Conservation (phyloP, 2,888 invertebrate genomes). For the Pogonocherus hispidulus region DNA sequence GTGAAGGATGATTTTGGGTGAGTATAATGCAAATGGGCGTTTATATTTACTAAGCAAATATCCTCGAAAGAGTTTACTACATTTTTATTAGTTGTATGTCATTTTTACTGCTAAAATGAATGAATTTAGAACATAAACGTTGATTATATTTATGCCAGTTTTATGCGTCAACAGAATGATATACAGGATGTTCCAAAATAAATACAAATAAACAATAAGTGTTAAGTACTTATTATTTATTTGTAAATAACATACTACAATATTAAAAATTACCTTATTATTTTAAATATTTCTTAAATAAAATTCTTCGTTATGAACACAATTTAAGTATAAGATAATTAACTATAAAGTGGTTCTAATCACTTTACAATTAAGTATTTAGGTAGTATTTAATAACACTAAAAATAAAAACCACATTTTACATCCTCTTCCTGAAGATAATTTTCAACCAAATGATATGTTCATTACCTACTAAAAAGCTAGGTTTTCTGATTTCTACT, state of each 20-base stretch:
- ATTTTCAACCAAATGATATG: not conserved
- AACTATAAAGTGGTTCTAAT: too few species aligned
- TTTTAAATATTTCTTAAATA: too few species aligned
- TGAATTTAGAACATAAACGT: not conserved
- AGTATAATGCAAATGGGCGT: not conserved
- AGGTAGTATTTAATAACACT: constrained; percentile 14
- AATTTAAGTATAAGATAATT: too few species aligned
- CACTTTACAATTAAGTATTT: too few species aligned
- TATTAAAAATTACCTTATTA: too few species aligned
- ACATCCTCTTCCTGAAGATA: not conserved
- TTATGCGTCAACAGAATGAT: not conserved
- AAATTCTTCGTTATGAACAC: too few species aligned
- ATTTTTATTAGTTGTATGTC: not conserved
- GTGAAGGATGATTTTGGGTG: not conserved
- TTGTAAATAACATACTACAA: too few species aligned
- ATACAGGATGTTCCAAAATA: not conserved
- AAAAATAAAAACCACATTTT: not conserved
- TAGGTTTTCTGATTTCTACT: not conserved
- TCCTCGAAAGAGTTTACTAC: not conserved
- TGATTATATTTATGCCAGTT: not conserved
- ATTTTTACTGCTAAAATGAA: constrained; percentile 2
- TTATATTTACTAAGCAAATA: not conserved
- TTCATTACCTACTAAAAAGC: too few species aligned
- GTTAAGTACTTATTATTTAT: too few species aligned
- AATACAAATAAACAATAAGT: not conserved